Conservation (phyloP, 2,797 vertebrate species). For the Microctenopoma lineatum region DNA sequence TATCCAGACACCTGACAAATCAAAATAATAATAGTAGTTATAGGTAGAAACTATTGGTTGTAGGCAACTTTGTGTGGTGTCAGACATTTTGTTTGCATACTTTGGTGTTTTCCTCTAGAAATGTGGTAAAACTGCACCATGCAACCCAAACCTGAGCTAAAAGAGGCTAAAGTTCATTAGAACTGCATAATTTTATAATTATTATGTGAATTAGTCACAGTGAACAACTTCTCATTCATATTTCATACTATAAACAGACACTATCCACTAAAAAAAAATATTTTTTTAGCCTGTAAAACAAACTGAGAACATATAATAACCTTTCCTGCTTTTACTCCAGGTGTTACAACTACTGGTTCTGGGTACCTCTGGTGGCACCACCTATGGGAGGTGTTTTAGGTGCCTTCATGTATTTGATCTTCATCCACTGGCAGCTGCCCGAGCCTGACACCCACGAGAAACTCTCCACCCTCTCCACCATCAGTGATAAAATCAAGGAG, state of each 20-base stretch:
- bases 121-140: no score
- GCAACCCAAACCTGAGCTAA: neutral
- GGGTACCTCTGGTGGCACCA: slow-evolving; percentile 88
- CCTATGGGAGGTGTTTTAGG: slow-evolving; percentile 80
- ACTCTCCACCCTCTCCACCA: neutral
- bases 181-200: neutral
- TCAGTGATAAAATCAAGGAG: slow-evolving; percentile 35
- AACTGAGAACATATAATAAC: neutral
- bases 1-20: no score
- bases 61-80: neutral
- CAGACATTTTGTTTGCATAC: neutral
- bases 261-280: neutral
- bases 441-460: slow-evolving; percentile 41
- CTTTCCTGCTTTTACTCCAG: slow-evolving; percentile 61
- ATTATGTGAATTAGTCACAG: neutral
- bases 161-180: neutral
- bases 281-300: neutral
- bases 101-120: no score
- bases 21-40: no score
- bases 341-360: slow-evolving; percentile 87
- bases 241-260: neutral
- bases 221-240: neutral
- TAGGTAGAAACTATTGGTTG: no score
- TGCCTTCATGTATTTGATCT: slow-evolving; percentile 76
- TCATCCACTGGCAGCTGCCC: slow-evolving; percentile 86